Evolutionary conservation across 2,888 invertebrate species (phyloP).

Genomic region (Agonopterix alstromeriana): DNA sequence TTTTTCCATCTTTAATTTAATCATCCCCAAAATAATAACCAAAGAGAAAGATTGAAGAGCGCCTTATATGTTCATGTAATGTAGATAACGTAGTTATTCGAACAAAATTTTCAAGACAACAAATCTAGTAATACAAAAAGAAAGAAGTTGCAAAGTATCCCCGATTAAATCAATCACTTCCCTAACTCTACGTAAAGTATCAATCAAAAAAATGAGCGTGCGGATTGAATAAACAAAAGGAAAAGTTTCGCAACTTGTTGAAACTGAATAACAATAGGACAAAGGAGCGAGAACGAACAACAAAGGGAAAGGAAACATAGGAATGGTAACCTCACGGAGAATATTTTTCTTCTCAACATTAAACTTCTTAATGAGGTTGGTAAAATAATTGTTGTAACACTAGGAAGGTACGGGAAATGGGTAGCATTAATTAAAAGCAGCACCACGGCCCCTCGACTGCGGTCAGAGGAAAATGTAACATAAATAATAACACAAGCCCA

Average conservation of each 20-base stretch:
- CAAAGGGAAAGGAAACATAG: conserved; percentile 28
- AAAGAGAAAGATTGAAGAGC: too few relatives aligned
- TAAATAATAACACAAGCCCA: conserved; percentile 65
- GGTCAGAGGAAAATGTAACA: conserved; percentile 62
- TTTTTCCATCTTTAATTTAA: too few relatives aligned
- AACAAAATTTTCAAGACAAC: neutral
- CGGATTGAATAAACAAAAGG: conserved; percentile 39
- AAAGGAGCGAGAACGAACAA: conserved; percentile 31
- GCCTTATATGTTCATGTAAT: too few relatives aligned
- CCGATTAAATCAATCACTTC: conserved; percentile 40
- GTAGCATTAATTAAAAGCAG: conserved; percentile 69
- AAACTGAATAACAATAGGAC: conserved; percentile 42
- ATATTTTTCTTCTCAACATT: conserved; percentile 57
- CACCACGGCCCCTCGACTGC: conserved; percentile 47
- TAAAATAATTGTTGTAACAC: conserved; percentile 72
- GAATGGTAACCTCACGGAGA: conserved; percentile 40
- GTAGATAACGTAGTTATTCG: too few relatives aligned
- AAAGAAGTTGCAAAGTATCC: conserved; percentile 12
- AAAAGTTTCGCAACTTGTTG: conserved; percentile 34
- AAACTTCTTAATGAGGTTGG: conserved; percentile 69
- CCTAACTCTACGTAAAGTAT: conserved; percentile 36
- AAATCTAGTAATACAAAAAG: neutral
- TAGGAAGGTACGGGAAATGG: conserved; percentile 58
- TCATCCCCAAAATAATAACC: too few relatives aligned
- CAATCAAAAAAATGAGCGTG: conserved; percentile 38